Base-by-base conservation (phyloP, 2,888 invertebrate species). In the Mesorhabditis spiculigera region DNA sequence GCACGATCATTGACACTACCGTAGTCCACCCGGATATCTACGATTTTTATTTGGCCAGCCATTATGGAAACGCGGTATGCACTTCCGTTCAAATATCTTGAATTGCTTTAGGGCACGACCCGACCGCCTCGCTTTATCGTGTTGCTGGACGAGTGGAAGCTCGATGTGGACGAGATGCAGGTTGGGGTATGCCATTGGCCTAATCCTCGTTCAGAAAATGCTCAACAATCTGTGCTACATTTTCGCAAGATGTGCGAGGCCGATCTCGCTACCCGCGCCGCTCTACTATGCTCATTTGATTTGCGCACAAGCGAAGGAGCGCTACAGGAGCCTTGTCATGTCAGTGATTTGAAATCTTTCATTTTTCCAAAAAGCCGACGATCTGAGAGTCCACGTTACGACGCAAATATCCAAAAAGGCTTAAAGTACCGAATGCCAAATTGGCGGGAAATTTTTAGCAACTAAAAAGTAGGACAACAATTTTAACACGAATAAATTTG, bases 61-160 rank as follows among this genome's bases (percentile, higher is more conserved):
- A 89, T 68, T 71, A 78, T 43, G 75, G 76, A 45, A 70, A 42
- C 4, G 45, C 74, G 13, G 74, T 72, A 10, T 44, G 68, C 67
- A 10, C 43, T 42, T 16, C 8, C 13, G 8, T 67, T 45, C n/a
- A 58, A 63, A 28, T 10, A 43, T 10, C 5, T 42, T 28, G 13
- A 28, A 65, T 10, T 63, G 6, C 13, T 73, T 44, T 43, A 76
- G 76, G 98, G 98, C 86, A 99, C 98, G 75, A 94, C 94, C 81
- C 91, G 98, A 75, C 98, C 98, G 72, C 95, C 95, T 44, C 98
- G 99, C 89, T 98, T 99, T 89, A 97, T 97, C 88, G 97, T 98
- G 72, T 90, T 99, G 71, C 97, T 97, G 97, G 98, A 98, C 89
- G 97, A 98, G 90, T 96, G 95, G 88, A 93, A 94, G 88, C 93